Conservation (phyloP, 2,113 vertebrate species). For the Anser cygnoides region DNA sequence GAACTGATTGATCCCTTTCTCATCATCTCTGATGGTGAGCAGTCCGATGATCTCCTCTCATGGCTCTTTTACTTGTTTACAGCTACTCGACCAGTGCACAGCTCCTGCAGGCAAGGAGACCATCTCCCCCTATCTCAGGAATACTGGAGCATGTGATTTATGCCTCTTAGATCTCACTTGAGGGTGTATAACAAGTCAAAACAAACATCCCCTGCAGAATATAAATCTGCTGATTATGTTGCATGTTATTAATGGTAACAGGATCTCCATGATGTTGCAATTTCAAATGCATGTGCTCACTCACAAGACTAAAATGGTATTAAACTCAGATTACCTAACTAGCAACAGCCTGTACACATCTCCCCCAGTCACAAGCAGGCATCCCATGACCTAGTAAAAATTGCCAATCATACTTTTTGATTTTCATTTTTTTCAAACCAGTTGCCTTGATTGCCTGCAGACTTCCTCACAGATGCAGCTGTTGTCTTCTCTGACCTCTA, state of each 20-base stretch:
- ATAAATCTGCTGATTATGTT: not conserved
- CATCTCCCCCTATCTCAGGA: not conserved
- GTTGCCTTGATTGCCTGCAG: constrained; percentile 13
- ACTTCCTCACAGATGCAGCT: constrained; percentile 26
- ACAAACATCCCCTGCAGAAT: not conserved
- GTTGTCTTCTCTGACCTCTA: constrained; percentile 15
- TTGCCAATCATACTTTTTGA: not conserved
- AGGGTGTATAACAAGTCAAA: not conserved
- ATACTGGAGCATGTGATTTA: not conserved
- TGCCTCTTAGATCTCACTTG: not conserved
- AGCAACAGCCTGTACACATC: not conserved
- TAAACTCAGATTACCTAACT: not conserved
- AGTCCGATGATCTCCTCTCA: not conserved
- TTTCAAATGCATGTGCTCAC: not conserved
- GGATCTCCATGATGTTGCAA: not conserved
- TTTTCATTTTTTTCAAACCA: not conserved
- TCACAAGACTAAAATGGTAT: not conserved
- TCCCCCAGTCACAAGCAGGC: not conserved
- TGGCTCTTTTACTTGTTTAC: not conserved
- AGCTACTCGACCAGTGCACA: not conserved
- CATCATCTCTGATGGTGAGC: not conserved
- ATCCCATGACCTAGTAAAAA: constrained; percentile 40
- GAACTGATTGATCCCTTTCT: not conserved
- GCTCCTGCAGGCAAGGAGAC: not conserved
- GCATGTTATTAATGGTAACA: not conserved